Base-by-base conservation (phyloP, 2,113 vertebrate species). In the Syngnathus scovelli region DNA sequence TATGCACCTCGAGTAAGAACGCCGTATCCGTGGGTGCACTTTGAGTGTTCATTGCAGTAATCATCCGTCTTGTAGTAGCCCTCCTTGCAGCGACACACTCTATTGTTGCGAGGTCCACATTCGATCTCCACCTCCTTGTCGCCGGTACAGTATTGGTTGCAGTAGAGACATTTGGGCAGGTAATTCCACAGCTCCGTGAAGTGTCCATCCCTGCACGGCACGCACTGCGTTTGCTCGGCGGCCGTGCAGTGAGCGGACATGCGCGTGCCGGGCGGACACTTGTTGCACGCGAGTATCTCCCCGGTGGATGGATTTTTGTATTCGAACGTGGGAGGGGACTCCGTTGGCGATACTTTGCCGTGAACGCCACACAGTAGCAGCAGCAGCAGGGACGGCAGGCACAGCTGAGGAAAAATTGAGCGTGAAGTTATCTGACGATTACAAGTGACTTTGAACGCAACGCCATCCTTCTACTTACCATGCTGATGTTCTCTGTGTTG, bases 101-200 rank as follows among this genome's bases (percentile, higher is more conserved):
- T 76, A 82, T 90, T 83, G 49, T 2, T 80, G 6, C 8, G 11
- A 0, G 76, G 3, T 0, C 83, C 76, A 61, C 91, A 92, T 73
- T 91, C 82, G 1, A 10, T 46, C 65, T 89, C 80, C 62, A 90
- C 85, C 12, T 82, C 72, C 69, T 82, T 74, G 66, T 83, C 84
- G 0, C 43, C 73, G 0, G 5, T 43, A 74, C 91, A 91, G 70
- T 89, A 70, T 27, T 68, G 80, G 16, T 7, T 77, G 82, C 91
- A 92, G 80, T 90, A 91, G 49, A 91, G 84, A 64, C 91, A 92
- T 51, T 66, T 82, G 4, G 78, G 58, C 69, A 92, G 51, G 81
- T 89, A 90, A 82, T 92, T 89, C 86, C 85, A 90, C 65, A 82
- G 61, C 74, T 85, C 68, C 0, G 91, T 92, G 78, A 67, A 92